Evolutionary conservation across 2,113 vertebrate genomes (phyloP).

Genomic region (Tetrao urogallus): DNA sequence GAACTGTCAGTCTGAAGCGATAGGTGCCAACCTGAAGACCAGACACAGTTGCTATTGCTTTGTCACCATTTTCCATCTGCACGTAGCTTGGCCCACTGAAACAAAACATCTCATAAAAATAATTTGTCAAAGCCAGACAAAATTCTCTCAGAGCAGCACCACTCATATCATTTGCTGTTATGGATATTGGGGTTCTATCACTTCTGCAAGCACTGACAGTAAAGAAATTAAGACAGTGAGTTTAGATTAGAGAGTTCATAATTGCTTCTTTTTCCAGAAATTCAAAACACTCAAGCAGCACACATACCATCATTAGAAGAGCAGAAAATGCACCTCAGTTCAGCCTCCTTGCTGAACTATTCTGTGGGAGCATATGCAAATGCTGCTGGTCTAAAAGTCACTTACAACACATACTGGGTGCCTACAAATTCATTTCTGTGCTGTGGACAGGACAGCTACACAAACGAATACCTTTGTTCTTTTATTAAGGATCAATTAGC

Average conservation of each 20-base stretch:
- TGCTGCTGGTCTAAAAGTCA: not conserved
- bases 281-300: not conserved
- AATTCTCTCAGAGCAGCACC: not conserved
- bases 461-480: not conserved
- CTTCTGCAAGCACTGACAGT: not conserved
- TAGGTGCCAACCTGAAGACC: conserved; percentile 84
- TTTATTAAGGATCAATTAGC: not conserved
- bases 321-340: not conserved
- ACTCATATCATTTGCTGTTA: not conserved
- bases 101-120: not conserved
- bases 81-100: conserved; percentile 84
- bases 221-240: not conserved
- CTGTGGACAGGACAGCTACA: fast-evolving
- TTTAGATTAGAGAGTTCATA: not conserved
- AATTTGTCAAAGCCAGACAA: not conserved
- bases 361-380: not conserved
- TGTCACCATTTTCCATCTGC: conserved; percentile 78
- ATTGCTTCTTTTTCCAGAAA: not conserved
- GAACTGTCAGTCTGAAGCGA: conserved; percentile 85
- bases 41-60: conserved; percentile 79
- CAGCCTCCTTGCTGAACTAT: not conserved
- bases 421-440: not conserved
- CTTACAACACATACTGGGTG: not conserved
- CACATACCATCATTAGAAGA: not conserved
- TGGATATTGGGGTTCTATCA: not conserved